Conservation (phyloP, 1,140 invertebrate species). For the Hyphantria cunea region DNA sequence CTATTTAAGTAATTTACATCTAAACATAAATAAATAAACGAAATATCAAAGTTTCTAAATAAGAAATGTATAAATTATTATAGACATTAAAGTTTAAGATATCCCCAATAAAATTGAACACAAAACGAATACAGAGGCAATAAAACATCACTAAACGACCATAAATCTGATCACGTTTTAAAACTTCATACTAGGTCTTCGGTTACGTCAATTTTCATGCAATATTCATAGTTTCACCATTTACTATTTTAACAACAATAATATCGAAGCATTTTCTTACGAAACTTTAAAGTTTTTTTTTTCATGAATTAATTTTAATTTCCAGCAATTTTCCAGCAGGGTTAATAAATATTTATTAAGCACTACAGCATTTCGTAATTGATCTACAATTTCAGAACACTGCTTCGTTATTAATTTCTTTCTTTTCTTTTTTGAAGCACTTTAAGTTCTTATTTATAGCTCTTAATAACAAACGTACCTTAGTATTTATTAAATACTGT, state of each 20-base stretch:
- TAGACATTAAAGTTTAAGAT: constrained; percentile 14
- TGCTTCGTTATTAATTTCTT: constrained; percentile 3
- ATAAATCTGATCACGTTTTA: constrained; percentile 38
- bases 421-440: neutral
- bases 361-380: constrained; percentile 15
- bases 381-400: constrained; percentile 19
- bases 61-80: too few relatives aligned
- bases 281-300: constrained; percentile 29
- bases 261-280: constrained; percentile 26
- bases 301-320: constrained; percentile 32
- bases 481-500: neutral
- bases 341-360: constrained; percentile 37
- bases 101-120: constrained; percentile 25
- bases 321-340: constrained; percentile 18
- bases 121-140: constrained; percentile 32
- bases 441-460: constrained; percentile 7
- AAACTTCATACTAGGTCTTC: constrained; percentile 37
- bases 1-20: too few relatives aligned
- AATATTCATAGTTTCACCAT: constrained; percentile 38
- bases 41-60: too few relatives aligned
- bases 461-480: constrained; percentile 6
- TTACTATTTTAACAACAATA: constrained; percentile 28
- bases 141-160: constrained; percentile 22
- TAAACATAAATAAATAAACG: too few relatives aligned
- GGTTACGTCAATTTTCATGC: constrained; percentile 41